Base-by-base conservation (phyloP, 2,113 vertebrate species). In the Lethenteron camtschaticum region DNA sequence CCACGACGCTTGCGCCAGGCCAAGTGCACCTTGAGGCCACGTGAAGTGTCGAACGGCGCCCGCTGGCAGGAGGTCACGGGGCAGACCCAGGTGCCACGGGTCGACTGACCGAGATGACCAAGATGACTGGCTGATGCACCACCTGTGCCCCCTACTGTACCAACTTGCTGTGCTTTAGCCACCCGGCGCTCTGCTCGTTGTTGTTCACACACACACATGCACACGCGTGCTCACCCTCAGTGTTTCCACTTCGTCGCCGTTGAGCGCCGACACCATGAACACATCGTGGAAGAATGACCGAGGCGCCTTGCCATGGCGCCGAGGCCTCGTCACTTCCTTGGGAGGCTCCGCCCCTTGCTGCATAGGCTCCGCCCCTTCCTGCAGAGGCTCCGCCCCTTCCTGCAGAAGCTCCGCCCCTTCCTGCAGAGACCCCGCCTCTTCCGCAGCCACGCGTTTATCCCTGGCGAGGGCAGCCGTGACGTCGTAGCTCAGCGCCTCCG, bases 241-340 rank as follows among this genome's bases (percentile, higher is more conserved):
- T 0, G 80, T 85, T 3, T 86, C 83, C 72, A 92, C 87, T 41
- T 92, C 89, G 69, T 87, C 86, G 9, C 73, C 77, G 69, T 56
- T 77, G 69, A 86, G 57, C 55, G 92, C 86, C 7, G 86, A 90
- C 68, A 96, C 76, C 94, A 66, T 66, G 63, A 66, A 66, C 10
- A 66, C 63, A n/a, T 66, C 63, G n/a, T 66, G n/a, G 24, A 66
- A 66, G n/a, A n/a, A 66, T n/a, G 24, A n/a, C 11, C 63, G 8
- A 66, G 8, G 9, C 24, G n/a, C 24, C 63, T 11, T n/a, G n/a
- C 63, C 63, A 24, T 66, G n/a, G 24, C 24, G 9, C 63, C 24
- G n/a, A 66, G 8, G 9, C n/a, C n/a, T 66, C 24, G 63, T 11
- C n/a, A 24, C 63, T 24, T 66, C 11, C 2, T 66, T 66, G 63